Conservation (phyloP, 2,888 invertebrate genomes). For the Psylliodes chrysocephalus region DNA sequence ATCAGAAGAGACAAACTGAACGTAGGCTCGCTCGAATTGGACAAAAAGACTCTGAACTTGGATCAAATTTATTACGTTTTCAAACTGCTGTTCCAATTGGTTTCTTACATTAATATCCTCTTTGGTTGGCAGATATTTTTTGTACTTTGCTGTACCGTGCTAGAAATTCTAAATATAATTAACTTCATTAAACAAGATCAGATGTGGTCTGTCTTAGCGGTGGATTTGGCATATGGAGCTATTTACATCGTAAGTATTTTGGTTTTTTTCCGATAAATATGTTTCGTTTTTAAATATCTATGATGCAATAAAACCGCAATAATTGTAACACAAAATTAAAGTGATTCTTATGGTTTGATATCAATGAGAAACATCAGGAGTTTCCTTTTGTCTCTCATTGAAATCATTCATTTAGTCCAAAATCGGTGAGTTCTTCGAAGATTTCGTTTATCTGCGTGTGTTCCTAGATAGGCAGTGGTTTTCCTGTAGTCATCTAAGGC, state of each 20-base stretch:
- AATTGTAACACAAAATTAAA: no score
- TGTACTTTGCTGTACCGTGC: constrained; percentile 9
- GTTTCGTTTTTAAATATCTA: no score
- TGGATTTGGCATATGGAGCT: constrained; percentile 15
- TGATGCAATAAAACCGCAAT: no score
- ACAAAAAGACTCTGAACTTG: neutral
- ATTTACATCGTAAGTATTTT: constrained; percentile 17
- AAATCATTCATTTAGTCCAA: no score
- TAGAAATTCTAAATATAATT: constrained; percentile 16
- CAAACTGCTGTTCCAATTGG: constrained; percentile 3
- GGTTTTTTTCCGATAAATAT: neutral
- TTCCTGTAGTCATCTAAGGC: no score
- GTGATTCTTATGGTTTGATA: no score
- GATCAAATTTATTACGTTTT: constrained; percentile 9
- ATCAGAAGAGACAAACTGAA: neutral
- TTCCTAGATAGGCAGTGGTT: no score
- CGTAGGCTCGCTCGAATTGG: neutral
- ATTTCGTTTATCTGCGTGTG: no score
- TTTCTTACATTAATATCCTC: neutral
- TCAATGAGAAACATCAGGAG: no score
- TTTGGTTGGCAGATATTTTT: constrained; percentile 21
- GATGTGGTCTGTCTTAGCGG: constrained; percentile 2
- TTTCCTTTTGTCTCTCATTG: no score
- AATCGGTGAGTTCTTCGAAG: no score
- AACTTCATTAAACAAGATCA: constrained; percentile 6